Base-by-base conservation (phyloP, 2,797 vertebrate genomes). In the Danio jaintianensis region DNA sequence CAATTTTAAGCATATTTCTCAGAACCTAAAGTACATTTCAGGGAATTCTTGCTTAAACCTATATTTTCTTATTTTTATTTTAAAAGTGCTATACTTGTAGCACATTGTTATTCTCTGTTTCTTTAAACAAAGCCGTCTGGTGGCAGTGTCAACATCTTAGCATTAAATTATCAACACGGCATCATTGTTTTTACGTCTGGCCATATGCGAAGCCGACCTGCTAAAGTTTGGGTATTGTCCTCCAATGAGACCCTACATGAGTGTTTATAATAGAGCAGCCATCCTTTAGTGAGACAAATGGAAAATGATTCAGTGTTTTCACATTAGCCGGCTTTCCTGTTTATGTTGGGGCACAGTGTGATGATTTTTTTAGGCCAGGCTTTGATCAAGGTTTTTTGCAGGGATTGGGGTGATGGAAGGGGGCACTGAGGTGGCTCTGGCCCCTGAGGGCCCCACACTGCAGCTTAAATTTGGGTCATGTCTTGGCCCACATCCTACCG, bases 281-380 rank as follows among this genome's bases (percentile, higher is more conserved):
- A 50, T 74, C 42, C 74, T 69, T 68, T 43, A 63, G 50, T 79
- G 75, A 79, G 79, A 79, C 82, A 85, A 83, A 82, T 83, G 80
- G 81, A 88, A 83, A 85, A 82, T 80, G 55, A 82, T 79, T 86
- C 55, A 52, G 16, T 82, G 81, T 86, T 85, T 89, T 89, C 78
- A 84, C 82, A 83, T 83, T 75, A 69, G 42, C 29, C 38, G 80
- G 70, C 71, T 79, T 87, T 87, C 83, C 84, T 89, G 87, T 87
- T 87, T 87, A 89, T 36, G 66, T 84, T 86, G 79, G 79, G 85
- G 88, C 78, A 85, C 86, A 83, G 58, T 83, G 82, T 71, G 72
- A 81, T 52, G 79, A n/a, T n/a, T n/a, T n/a, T n/a, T n/a, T n/a
- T n/a, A 80, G 59, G 63, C 75, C 18, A 61, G 58, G 74, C 85